Percentiles rank a stretch among this genome's conserved stretches.
Conservation (phyloP, 92 coral and sea anemone species). For the Pocillopora meandrina region DNA sequence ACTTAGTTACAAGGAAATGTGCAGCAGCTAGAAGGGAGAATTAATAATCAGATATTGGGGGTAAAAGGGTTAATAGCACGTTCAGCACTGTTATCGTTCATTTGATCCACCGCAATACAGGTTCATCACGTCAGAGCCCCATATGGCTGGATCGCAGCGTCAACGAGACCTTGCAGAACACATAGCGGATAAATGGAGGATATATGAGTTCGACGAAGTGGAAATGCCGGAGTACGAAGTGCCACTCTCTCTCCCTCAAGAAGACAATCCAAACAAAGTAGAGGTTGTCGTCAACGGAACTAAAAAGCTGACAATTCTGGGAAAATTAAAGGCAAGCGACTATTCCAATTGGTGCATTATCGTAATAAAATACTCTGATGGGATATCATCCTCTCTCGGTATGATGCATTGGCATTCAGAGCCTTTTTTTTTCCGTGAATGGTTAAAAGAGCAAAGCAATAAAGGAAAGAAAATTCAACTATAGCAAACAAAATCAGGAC, state of each 20-base stretch:
- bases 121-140: constrained; percentile 73
- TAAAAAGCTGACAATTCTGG: constrained; percentile 33
- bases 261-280: constrained; percentile 81
- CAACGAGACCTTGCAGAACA: constrained; percentile 75
- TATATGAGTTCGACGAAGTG: constrained; percentile 81
- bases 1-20: too few species aligned
- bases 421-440: too few species aligned
- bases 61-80: too few species aligned
- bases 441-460: too few species aligned
- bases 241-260: constrained; percentile 75
- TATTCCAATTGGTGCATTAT: background rate
- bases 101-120: constrained; percentile 11
- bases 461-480: too few species aligned
- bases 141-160: constrained; percentile 73
- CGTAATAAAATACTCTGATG: too few species aligned
- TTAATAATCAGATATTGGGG: too few species aligned
- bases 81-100: too few species aligned
- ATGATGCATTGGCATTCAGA: too few species aligned
- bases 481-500: too few species aligned
- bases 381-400: too few species aligned
- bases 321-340: constrained; percentile 50
- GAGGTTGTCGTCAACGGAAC: constrained; percentile 65
- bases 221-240: constrained; percentile 84
- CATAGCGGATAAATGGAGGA: constrained; percentile 66
- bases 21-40: too few species aligned